These are phyloP conservation scores for Chloroceryle aenea DNA, from an alignment of 2,113 vertebrate species.

Conservation along the genomic window DNA sequence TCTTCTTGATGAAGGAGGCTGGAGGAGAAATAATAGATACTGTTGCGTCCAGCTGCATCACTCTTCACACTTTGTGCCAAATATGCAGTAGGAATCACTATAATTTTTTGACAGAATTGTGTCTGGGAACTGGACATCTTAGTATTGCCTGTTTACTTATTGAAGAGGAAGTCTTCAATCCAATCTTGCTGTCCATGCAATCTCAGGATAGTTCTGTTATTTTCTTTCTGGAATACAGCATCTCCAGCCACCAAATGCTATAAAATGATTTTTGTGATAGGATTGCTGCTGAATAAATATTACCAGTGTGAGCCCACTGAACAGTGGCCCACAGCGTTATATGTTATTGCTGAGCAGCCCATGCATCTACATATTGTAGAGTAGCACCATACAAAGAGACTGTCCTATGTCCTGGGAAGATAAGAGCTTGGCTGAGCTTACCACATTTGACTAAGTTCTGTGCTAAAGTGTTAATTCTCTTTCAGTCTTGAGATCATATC, in stretches of 20 bases:
- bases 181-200: background rate
- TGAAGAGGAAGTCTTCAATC: background rate
- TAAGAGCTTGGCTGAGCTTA: fast-evolving
- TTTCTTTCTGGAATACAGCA: background rate
- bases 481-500: background rate
- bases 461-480: background rate
- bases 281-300: background rate
- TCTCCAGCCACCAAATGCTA: background rate
- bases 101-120: background rate
- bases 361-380: background rate
- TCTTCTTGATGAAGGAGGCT: background rate
- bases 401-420: background rate
- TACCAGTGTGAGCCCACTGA: background rate
- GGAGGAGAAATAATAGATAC: background rate
- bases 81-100: background rate
- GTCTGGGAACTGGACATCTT: background rate
- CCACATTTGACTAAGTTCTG: background rate
- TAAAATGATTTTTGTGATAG: background rate
- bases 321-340: background rate
- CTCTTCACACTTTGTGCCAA: background rate
- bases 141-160: background rate
- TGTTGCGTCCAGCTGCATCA: background rate
- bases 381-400: background rate
- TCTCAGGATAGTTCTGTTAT: background rate
- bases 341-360: background rate